Evolutionary conservation across 2,888 invertebrate species (phyloP), one percentile per base, ranked within the genome.

Genomic region (Ceramica pisi): DNA sequence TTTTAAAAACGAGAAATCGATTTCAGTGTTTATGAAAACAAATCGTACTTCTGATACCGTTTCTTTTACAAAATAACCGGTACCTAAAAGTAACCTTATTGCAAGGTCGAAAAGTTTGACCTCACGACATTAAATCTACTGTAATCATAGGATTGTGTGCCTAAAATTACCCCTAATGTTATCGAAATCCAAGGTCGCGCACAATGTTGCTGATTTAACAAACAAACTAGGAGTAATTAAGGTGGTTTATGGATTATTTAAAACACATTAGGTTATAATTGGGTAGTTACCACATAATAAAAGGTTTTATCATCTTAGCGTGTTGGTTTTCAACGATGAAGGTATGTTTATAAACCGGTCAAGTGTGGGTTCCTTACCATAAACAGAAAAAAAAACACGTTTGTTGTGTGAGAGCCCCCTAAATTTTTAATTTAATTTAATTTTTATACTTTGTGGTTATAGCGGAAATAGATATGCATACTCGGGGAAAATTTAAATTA

Each of bases 81-180:
- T 50, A 69, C 16, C 8, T 31, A 16, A 76, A 68, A 69, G 31
- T 46, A 31, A 26, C 12, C 14, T 10, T 8, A 35, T 16, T n/a
- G 23, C 50, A 62, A 67, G 62, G 21, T 51, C 61, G 0, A 67
- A 65, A 21, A 67, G 21, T 73, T 64, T 74, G 64, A 78, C 80
- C 79, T 78, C n/a, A 65, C 60, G 26, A 69, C 74, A 74, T 78
- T 62, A 61, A 61, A 64, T 68, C 63, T 48, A 19, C 14, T 31
- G n/a, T 35, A 70, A 73, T 73, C 78, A 48, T 70, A 51, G 53
- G 66, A 77, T 81, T 46, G 68, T 81, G 53, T 64, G 66, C 50
- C 44, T 66, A 62, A 81, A 72, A 68, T 82, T 73, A 73, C 78
- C 59, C 56, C 51, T 67, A 73, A 81, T 67, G 57, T 56, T 46